A percentile compares a stretch with the other conserved stretches of the same genome.
These are phyloP conservation scores for Agonopterix heracliana DNA, from an alignment of 2,888 invertebrate species.

Conservation along the genomic window DNA sequence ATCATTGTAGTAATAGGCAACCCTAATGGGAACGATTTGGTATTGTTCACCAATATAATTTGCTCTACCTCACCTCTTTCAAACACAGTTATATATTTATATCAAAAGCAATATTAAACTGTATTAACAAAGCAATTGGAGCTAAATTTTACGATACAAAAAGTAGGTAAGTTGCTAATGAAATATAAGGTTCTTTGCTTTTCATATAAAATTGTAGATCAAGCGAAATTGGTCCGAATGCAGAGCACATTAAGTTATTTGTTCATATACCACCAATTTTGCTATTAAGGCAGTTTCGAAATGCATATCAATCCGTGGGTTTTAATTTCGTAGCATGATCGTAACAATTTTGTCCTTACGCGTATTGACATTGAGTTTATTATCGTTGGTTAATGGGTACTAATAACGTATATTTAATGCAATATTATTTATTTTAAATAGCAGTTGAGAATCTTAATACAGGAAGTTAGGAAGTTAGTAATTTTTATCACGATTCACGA, in stretches of 20 bases:
- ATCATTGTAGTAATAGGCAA: slow-evolving; percentile 56
- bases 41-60: slow-evolving; percentile 30
- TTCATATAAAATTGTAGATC: slow-evolving; percentile 31
- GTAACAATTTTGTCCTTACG: slow-evolving; percentile 18
- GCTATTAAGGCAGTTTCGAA: slow-evolving; percentile 53
- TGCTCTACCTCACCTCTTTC: slow-evolving; percentile 29
- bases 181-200: slow-evolving; percentile 23
- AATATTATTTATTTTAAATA: too few species aligned
- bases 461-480: too few species aligned
- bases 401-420: neutral
- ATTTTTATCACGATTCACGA: too few species aligned
- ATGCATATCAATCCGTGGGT: slow-evolving; percentile 40
- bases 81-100: slow-evolving; percentile 19
- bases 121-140: neutral
- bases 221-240: slow-evolving; percentile 21
- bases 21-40: slow-evolving; percentile 51
- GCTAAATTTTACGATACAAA: neutral
- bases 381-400: slow-evolving; percentile 16
- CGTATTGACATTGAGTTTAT: slow-evolving; percentile 20
- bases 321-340: slow-evolving; percentile 17
- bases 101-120: neutral
- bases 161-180: neutral
- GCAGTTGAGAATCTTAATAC: too few species aligned
- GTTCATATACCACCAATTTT: slow-evolving; percentile 50
- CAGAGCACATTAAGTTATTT: slow-evolving; percentile 59